Evolutionary conservation across 1,140 invertebrate genomes (phyloP), one percentile per base, ranked within the genome.

Genomic region (Hycleus cichorii): DNA sequence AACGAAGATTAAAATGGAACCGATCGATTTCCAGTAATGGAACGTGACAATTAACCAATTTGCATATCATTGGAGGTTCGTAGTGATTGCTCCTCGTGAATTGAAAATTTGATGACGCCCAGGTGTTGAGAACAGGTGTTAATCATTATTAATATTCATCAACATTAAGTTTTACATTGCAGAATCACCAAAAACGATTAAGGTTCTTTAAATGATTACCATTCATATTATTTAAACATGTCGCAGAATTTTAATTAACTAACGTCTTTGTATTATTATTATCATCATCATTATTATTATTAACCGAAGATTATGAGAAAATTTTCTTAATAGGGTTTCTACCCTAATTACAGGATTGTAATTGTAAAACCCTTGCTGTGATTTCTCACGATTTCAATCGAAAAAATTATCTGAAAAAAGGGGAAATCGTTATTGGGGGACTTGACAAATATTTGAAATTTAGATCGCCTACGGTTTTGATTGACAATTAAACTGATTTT

Each of bases 41-140:
- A 18, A 18, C 1, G 1, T 18, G 1, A 18, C 18, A 18, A 18
- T 18, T 18, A 18, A 18, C 0, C 24, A 7, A 32, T 48, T 50
- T 57, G 56, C 56, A 44, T 57, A 57, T 48, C 39, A 18, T 18
- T 18, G 46, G 47, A 57, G 43, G 46, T 57, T 39, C 39, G 39
- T 12, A 38, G 18, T 18, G 39, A 39, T 46, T 49, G 39, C 18
- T 26, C 38, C 48, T 26, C 26, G 10, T 57, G 56, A 40, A 57
- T 57, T 57, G 48, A 50, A 48, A 57, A 49, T 57, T 57, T 39
- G 48, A 49, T 44, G 56, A 44, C 39, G 18, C 56, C 49, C 56
- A 57, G 56, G 56, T 57, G 56, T 57, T 57, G 45, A 50, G 4
- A 50, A 57, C 56, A 57, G 56, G 56, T 57, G 56, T 49, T 44